Percentiles rank a stretch among this genome's conserved stretches.
Conservation (phyloP, 2,113 vertebrate genomes). For the Scomber colias region DNA sequence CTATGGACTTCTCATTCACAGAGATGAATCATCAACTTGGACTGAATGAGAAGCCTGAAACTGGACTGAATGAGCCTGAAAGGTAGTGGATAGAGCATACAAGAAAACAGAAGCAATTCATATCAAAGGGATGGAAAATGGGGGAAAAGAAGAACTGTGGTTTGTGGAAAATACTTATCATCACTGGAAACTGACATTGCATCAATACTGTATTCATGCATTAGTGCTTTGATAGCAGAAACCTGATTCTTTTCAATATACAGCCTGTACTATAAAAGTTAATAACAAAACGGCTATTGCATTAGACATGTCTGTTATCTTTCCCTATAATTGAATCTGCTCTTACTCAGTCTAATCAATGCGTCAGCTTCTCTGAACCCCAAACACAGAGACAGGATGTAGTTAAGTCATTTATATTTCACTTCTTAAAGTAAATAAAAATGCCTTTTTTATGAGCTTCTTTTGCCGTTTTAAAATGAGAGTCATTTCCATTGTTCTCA, state of each 20-base stretch:
- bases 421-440: conserved; percentile 30
- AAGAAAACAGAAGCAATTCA: neutral
- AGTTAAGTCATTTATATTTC: conserved; percentile 8
- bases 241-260: neutral
- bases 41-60: conserved; percentile 18
- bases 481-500: conserved; percentile 43
- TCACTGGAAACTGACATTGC: no score
- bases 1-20: neutral
- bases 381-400: neutral
- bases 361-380: neutral
- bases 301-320: neutral
- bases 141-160: no score
- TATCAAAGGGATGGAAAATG: neutral
- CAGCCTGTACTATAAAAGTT: neutral
- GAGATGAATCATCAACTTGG: conserved; percentile 24
- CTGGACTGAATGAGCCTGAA: neutral
- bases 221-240: neutral
- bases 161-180: no score
- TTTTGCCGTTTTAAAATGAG: conserved; percentile 37
- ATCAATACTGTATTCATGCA: neutral
- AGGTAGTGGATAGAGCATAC: neutral
- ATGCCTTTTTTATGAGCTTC: conserved; percentile 42
- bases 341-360: conserved; percentile 2
- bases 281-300: no score
- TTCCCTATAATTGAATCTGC: neutral